These are phyloP conservation scores for Eledone cirrhosa DNA, from an alignment of 2,888 invertebrate species.

Conservation along the genomic window DNA sequence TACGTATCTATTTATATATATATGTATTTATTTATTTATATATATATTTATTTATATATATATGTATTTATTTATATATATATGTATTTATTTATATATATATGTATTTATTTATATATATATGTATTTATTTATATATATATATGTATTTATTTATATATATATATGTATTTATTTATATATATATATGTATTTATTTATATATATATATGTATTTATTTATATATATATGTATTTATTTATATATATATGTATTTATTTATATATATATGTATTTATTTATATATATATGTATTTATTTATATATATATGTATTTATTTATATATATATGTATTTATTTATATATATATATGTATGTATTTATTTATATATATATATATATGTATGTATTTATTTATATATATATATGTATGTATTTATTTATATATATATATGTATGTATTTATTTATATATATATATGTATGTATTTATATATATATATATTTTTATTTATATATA, in stretches of 20 bases:
- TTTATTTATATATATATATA: conserved; percentile 1
- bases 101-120: not conserved
- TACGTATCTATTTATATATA: not conserved
- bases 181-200: not conserved
- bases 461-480: no score
- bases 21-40: not conserved
- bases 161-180: not conserved
- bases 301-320: not conserved
- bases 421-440: no score
- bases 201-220: not conserved
- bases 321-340: not conserved
- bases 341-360: conserved; percentile 3
- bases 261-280: no score
- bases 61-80: not conserved
- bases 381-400: not conserved
- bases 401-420: no score
- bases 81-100: not conserved
- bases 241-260: no score
- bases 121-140: not conserved
- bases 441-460: no score
- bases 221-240: no score
- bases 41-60: not conserved
- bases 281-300: not conserved
- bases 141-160: not conserved
- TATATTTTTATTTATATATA: no score